Conservation (phyloP, 1,140 invertebrate genomes). For the Zaprionus taronus region DNA sequence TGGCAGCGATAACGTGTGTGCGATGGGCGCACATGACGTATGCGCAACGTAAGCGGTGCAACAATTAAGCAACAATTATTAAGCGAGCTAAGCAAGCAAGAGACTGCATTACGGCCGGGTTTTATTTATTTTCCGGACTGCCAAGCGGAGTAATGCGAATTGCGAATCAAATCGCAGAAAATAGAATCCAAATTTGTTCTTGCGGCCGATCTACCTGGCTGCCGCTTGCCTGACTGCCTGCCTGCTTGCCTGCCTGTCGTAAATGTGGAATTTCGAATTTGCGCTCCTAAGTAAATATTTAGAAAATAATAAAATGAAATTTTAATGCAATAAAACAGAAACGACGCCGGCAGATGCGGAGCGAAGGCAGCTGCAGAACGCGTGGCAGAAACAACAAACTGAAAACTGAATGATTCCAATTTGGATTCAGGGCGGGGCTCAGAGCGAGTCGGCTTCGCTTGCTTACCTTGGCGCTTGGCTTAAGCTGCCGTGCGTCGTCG, state of each 20-base stretch:
- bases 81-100: not conserved
- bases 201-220: conserved; percentile 5
- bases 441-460: conserved; percentile 44
- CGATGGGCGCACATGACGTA: conserved; percentile 20
- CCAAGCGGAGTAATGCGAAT: not conserved
- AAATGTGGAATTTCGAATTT: conserved; percentile 58
- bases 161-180: not conserved
- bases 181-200: not conserved
- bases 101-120: not conserved
- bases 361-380: conserved; percentile 25
- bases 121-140: not conserved
- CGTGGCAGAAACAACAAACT: conserved; percentile 14
- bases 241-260: conserved; percentile 43
- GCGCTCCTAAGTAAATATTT: conserved; percentile 70
- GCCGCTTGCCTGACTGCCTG: not conserved
- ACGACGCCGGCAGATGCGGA: conserved; percentile 5
- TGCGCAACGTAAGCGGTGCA: conserved; percentile 18
- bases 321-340: conserved; percentile 55
- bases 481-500: conserved; percentile 83
- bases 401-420: no score
- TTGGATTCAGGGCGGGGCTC: conserved; percentile 1
- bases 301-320: conserved; percentile 73
- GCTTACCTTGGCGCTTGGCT: conserved; percentile 84
- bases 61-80: conserved; percentile 9
- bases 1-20: not conserved